Percentiles rank a stretch among this genome's conserved stretches.
phyloP scores from a whole-genome alignment of 2,888 invertebrate genomes.

The Linnaemya tessellans region DNA sequence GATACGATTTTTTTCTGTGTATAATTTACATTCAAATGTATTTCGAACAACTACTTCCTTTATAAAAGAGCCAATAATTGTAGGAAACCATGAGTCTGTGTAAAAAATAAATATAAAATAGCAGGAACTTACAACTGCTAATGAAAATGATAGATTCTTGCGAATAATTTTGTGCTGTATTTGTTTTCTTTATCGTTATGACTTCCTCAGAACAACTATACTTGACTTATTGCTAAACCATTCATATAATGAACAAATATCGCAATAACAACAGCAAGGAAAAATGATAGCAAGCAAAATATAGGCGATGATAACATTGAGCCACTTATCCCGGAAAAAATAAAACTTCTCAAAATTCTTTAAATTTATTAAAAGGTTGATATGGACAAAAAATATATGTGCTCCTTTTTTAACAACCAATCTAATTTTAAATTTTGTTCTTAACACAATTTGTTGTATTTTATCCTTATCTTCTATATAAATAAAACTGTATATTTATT shows the following conservation, averaged over 20 bases:
- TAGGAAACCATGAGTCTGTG: conserved; percentile 1
- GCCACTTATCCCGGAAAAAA: not conserved
- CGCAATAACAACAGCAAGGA: conserved; percentile 1
- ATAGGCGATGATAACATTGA: not conserved
- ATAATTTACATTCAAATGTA: not conserved
- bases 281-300: not conserved
- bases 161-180: not conserved
- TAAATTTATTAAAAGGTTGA: not conserved
- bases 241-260: conserved; percentile 18
- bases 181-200: not conserved
- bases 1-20: too few species aligned
- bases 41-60: conserved; percentile 3
- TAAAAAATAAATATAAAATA: not conserved
- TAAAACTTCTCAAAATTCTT: not conserved
- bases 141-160: conserved; percentile 52
- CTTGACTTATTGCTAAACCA: conserved; percentile 46
- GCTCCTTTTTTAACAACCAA: not conserved
- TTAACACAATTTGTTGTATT: too few species aligned
- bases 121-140: conserved; percentile 48
- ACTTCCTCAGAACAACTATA: conserved; percentile 35
- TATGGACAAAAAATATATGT: not conserved
- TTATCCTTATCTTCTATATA: too few species aligned
- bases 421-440: not conserved
- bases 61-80: conserved; percentile 36
- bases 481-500: too few species aligned